Evolutionary conservation across 1,140 invertebrate genomes (phyloP).

Genomic region (Eubasilissa regina): DNA sequence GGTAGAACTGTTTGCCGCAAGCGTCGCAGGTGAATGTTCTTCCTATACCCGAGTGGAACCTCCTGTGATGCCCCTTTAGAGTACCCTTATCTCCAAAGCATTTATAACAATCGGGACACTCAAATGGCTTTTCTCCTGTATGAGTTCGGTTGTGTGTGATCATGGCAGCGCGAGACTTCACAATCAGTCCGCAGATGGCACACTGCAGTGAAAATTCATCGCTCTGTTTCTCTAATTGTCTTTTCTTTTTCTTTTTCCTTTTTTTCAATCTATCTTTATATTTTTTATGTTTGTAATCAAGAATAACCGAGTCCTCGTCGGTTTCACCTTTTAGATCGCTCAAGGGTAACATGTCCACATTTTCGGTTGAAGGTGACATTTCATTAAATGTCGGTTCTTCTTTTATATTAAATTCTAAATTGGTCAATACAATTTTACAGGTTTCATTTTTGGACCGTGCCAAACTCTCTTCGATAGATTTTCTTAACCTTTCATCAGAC

Average conservation of each 20-base stretch:
- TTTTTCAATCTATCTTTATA: slow-evolving; percentile 7
- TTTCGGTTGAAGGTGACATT: slow-evolving; percentile 9
- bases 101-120: slow-evolving; percentile 73
- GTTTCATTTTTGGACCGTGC: not conserved
- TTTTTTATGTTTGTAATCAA: slow-evolving; percentile 19
- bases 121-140: slow-evolving; percentile 72
- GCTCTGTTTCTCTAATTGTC: slow-evolving; percentile 17
- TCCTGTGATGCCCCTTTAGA: slow-evolving; percentile 68
- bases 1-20: slow-evolving; percentile 68
- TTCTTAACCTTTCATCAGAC: slow-evolving; percentile 44
- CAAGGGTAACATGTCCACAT: not conserved
- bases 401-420: slow-evolving; percentile 16
- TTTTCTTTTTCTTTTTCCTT: slow-evolving; percentile 30
- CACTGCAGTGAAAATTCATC: slow-evolving; percentile 36
- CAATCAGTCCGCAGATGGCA: slow-evolving; percentile 35
- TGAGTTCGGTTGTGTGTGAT: slow-evolving; percentile 75
- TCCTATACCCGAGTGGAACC: slow-evolving; percentile 67
- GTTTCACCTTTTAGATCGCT: slow-evolving; percentile 7
- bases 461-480: not conserved
- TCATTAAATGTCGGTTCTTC: slow-evolving; percentile 28
- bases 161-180: slow-evolving; percentile 62
- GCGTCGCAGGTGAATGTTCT: slow-evolving; percentile 64
- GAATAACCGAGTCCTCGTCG: not conserved
- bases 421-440: too few species aligned
- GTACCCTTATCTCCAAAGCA: slow-evolving; percentile 71